Conservation (phyloP, 2,888 invertebrate species). For the Xanthia togata region DNA sequence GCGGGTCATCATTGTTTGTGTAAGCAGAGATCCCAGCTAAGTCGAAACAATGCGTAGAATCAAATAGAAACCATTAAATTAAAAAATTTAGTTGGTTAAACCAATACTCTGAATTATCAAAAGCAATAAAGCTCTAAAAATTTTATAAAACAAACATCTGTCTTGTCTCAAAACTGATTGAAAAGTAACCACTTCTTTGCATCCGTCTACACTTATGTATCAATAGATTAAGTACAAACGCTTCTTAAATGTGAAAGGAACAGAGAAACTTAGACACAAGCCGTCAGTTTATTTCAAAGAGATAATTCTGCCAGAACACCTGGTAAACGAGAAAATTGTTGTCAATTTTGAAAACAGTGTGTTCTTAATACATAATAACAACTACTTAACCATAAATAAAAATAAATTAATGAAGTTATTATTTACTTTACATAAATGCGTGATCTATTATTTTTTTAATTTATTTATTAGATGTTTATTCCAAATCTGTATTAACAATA, state of each 20-base stretch:
- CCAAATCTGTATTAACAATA: too few species aligned
- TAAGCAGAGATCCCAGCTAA: neutral
- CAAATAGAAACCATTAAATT: neutral
- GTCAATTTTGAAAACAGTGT: neutral
- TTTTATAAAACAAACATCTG: neutral
- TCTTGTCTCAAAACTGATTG: neutral
- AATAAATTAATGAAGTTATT: neutral
- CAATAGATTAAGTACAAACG: neutral
- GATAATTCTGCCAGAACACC: neutral
- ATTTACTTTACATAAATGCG: neutral
- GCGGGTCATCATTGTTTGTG: neutral
- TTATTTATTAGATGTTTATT: too few species aligned
- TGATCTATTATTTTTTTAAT: neutral
- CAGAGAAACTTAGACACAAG: neutral
- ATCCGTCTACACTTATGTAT: neutral
- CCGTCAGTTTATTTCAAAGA: neutral
- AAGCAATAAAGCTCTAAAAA: neutral
- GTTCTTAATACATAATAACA: neutral
- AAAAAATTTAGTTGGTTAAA: neutral
- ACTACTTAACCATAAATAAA: neutral
- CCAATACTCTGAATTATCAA: neutral
- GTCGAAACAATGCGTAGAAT: neutral
- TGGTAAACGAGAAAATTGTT: neutral
- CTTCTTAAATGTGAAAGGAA: neutral
- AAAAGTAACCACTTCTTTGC: neutral